Evolutionary conservation across 1,140 invertebrate genomes (phyloP).

Genomic region (Drosophila oshimai): DNA sequence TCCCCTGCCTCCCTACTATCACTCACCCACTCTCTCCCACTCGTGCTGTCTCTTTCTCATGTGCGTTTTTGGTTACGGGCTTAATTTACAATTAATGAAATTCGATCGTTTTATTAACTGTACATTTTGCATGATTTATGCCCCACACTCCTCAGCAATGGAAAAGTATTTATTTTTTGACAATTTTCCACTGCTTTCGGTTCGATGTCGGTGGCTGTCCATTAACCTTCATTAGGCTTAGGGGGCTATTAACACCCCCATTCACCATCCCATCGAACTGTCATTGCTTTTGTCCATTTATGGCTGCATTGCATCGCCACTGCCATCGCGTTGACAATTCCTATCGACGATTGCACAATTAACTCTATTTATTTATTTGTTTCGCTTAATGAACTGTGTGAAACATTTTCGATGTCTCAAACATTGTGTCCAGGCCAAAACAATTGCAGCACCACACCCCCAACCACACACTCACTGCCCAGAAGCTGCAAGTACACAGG

Average conservation of each 20-base stretch:
- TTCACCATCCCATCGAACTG: not conserved
- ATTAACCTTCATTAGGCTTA: constrained; percentile 77
- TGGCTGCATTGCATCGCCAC: constrained; percentile 10
- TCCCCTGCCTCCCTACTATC: not conserved
- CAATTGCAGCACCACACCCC: constrained; percentile 37
- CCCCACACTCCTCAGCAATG: not conserved
- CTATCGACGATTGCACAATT: constrained; percentile 67
- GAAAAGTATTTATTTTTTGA: constrained; percentile 9
- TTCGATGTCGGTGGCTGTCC: constrained; percentile 35
- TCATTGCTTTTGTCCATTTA: constrained; percentile 22
- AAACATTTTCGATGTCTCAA: constrained; percentile 48
- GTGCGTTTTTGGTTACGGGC: constrained; percentile 53
- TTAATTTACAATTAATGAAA: constrained; percentile 81
- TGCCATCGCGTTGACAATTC: constrained; percentile 76
- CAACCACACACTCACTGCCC: constrained; percentile 18
- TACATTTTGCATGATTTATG: constrained; percentile 55
- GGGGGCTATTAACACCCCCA: constrained; percentile 35
- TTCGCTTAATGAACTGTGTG: constrained; percentile 75
- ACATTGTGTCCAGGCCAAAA: constrained; percentile 22
- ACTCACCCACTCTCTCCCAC: not conserved
- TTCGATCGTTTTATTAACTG: constrained; percentile 81
- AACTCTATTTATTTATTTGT: constrained; percentile 72
- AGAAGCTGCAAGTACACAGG: constrained; percentile 8
- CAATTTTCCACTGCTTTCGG: constrained; percentile 29
- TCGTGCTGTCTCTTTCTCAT: not conserved